phyloP scores from a whole-genome alignment of 2,888 invertebrate species.

The Amorpha juglandis region DNA sequence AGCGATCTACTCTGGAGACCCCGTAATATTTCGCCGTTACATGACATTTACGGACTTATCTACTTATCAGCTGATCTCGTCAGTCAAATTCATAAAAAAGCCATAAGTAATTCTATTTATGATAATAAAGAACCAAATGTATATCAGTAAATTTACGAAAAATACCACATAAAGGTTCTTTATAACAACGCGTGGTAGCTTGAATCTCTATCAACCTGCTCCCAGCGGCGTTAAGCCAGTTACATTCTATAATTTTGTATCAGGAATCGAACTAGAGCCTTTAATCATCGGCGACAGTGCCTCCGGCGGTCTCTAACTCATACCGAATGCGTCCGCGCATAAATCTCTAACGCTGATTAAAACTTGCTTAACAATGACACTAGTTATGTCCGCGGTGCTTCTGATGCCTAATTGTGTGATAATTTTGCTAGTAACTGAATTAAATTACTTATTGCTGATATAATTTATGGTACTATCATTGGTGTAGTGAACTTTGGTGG shows the following conservation, averaged over 20 bases:
- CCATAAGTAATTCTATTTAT: too few relatives aligned
- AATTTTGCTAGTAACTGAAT: slow-evolving; percentile 30
- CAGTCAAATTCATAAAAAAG: too few relatives aligned
- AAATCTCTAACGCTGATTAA: slow-evolving; percentile 59
- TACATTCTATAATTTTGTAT: slow-evolving; percentile 24
- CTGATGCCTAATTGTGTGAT: slow-evolving; percentile 42
- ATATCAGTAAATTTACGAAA: neutral
- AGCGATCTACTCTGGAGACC: too few relatives aligned
- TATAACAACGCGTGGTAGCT: neutral
- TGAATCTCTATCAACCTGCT: neutral
- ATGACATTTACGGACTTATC: too few relatives aligned
- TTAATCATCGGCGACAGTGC: slow-evolving; percentile 57
- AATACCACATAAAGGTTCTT: neutral
- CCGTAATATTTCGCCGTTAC: too few relatives aligned
- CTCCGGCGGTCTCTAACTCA: slow-evolving; percentile 50
- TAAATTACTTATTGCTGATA: slow-evolving; percentile 15
- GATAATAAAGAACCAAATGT: neutral
- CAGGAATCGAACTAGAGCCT: slow-evolving; percentile 34
- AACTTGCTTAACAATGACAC: slow-evolving; percentile 59
- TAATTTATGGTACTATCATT: slow-evolving; percentile 11
- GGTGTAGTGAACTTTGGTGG: too few relatives aligned
- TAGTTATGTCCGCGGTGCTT: slow-evolving; percentile 50
- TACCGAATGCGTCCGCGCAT: slow-evolving; percentile 43
- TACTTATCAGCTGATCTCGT: too few relatives aligned
- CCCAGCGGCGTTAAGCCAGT: neutral